Conservation (phyloP, 2,888 invertebrate genomes). For the Oxycera nigricornis region DNA sequence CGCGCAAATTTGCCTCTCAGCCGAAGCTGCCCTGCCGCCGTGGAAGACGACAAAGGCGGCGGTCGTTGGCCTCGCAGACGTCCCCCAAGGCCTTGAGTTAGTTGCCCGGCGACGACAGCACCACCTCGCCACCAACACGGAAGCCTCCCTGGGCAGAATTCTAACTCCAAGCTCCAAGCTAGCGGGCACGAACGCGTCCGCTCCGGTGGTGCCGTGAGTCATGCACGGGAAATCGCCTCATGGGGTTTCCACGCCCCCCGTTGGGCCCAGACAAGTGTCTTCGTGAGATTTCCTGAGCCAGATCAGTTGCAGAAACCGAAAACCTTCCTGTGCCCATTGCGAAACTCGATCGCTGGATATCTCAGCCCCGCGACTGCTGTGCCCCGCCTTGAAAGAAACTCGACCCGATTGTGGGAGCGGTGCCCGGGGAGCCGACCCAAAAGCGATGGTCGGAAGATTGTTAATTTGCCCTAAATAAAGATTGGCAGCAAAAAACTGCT, state of each 20-base stretch:
- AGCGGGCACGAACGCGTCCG: neutral
- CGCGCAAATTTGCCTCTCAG: neutral
- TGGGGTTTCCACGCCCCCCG: neutral
- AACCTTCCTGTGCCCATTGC: neutral
- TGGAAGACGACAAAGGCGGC: neutral
- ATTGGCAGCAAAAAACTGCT: too few species aligned
- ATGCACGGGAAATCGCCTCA: neutral
- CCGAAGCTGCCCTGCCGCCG: neutral
- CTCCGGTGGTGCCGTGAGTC: neutral
- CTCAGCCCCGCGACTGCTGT: neutral
- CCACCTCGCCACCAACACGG: neutral
- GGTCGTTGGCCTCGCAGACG: conserved; percentile 25
- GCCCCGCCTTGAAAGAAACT: neutral
- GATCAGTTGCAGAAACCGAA: conserved; percentile 10
- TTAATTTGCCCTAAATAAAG: neutral
- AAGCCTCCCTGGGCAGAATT: neutral
- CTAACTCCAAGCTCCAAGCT: neutral
- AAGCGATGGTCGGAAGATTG: neutral
- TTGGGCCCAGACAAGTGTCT: neutral
- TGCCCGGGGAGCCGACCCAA: neutral
- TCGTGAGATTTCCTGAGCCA: conserved; percentile 7
- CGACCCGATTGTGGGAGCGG: neutral
- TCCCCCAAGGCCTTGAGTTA: conserved; percentile 14
- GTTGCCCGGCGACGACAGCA: conserved; percentile 13
- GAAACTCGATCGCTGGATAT: neutral